phyloP scores from a whole-genome alignment of 2,888 invertebrate species.

The Tiliacea aurago region DNA sequence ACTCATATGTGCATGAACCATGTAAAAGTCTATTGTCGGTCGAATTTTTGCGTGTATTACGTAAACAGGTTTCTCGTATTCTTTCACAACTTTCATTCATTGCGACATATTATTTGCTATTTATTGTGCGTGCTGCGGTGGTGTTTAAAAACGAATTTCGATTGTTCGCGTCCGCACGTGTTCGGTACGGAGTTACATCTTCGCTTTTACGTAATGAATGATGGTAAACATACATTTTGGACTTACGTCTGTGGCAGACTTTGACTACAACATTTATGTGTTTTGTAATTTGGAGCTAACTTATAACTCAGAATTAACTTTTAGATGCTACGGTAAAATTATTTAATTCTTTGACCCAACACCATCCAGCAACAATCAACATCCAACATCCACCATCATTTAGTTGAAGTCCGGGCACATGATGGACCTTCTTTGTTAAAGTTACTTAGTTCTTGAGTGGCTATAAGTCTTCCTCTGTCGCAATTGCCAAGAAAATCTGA shows the following conservation, averaged over 20 bases:
- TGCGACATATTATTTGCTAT: slow-evolving; percentile 72
- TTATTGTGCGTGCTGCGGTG: slow-evolving; percentile 68
- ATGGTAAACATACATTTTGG: slow-evolving; percentile 20
- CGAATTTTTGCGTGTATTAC: slow-evolving; percentile 69
- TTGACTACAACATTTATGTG: neutral
- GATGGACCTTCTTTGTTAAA: neutral
- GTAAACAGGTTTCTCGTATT: slow-evolving; percentile 72
- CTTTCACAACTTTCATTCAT: slow-evolving; percentile 80
- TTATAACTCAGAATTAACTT: neutral
- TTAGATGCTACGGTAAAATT: neutral
- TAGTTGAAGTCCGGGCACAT: neutral
- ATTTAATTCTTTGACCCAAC: neutral
- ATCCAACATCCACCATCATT: too few species aligned
- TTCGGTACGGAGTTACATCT: slow-evolving; percentile 51
- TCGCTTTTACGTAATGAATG: slow-evolving; percentile 39
- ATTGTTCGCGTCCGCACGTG: slow-evolving; percentile 64
- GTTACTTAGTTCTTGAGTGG: neutral
- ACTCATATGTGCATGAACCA: slow-evolving; percentile 68
- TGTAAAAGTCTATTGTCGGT: slow-evolving; percentile 66
- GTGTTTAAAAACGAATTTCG: slow-evolving; percentile 63
- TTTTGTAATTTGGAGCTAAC: neutral
- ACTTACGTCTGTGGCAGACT: neutral
- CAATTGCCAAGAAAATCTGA: neutral
- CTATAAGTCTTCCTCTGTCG: neutral
- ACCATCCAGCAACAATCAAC: neutral